Percentiles rank a stretch among this genome's conserved stretches.
phyloP scores from a whole-genome alignment of 2,888 invertebrate genomes.

The Electrophaes corylata region DNA sequence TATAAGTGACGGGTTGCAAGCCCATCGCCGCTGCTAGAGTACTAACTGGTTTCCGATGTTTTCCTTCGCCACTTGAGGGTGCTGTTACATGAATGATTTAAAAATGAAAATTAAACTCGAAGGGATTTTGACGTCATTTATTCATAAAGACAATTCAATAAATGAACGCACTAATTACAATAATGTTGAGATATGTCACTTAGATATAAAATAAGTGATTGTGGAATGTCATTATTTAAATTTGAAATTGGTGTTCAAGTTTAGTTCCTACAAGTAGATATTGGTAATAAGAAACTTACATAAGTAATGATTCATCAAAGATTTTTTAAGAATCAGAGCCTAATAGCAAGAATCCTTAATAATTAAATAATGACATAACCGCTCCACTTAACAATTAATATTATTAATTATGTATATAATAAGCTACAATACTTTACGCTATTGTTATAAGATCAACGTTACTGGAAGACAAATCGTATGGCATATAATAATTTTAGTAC shows the following conservation, averaged over 20 bases:
- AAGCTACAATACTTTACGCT: constrained; percentile 82
- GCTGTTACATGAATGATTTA: not conserved
- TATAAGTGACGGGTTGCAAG: too few relatives aligned
- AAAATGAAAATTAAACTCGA: not conserved
- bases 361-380: constrained; percentile 54
- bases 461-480: constrained; percentile 85
- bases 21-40: too few relatives aligned
- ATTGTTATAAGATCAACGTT: constrained; percentile 82
- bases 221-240: constrained; percentile 55
- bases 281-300: not conserved
- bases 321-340: constrained; percentile 14
- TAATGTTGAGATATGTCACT: constrained; percentile 83
- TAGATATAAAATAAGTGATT: constrained; percentile 71
- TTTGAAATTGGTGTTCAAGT: constrained; percentile 31
- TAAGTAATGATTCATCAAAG: constrained; percentile 1
- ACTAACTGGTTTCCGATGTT: too few relatives aligned
- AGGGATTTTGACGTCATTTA: constrained; percentile 77
- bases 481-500: constrained; percentile 80
- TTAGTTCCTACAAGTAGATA: constrained; percentile 8
- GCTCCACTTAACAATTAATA: constrained; percentile 58
- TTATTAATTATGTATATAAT: constrained; percentile 74
- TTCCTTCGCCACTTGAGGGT: too few relatives aligned
- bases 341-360: constrained; percentile 7
- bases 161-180: constrained; percentile 83
- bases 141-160: constrained; percentile 84